phyloP scores from a whole-genome alignment of 2,797 vertebrate genomes.

The Anguilla pacifica region DNA sequence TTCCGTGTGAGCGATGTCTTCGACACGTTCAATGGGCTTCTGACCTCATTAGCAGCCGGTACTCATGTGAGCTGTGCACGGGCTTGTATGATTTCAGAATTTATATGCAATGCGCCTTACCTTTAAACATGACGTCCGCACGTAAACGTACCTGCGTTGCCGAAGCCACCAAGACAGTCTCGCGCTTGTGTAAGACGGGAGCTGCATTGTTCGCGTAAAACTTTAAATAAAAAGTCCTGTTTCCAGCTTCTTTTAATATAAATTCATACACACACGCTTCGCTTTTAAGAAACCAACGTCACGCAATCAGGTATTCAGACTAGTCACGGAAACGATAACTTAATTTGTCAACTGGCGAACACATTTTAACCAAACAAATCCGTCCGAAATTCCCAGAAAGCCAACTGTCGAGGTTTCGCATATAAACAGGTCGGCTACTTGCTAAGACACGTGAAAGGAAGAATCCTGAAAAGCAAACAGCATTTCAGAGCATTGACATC shows the following conservation, averaged over 20 bases:
- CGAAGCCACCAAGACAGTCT: background rate
- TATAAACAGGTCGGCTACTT: background rate
- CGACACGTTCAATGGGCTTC: background rate
- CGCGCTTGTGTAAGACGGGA: background rate
- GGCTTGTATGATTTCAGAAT: background rate
- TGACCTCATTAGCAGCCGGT: background rate
- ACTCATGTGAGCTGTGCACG: background rate
- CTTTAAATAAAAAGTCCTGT: background rate
- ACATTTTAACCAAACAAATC: background rate
- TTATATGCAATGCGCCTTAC: background rate
- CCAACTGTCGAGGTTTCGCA: background rate
- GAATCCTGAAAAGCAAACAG: background rate
- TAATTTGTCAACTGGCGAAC: constrained; percentile 20
- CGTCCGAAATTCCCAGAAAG: background rate
- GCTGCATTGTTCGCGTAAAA: background rate
- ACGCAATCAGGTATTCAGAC: background rate
- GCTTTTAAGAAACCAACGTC: background rate
- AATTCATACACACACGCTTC: background rate
- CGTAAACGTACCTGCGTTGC: background rate
- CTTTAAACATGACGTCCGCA: background rate
- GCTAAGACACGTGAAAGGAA: background rate
- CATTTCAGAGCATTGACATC: background rate
- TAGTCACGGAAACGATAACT: constrained; percentile 29
- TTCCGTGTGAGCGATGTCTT: background rate
- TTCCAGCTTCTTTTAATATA: background rate